These are phyloP conservation scores for Brachypalpus laphriformis DNA, from an alignment of 2,888 invertebrate species.

Conservation along the genomic window DNA sequence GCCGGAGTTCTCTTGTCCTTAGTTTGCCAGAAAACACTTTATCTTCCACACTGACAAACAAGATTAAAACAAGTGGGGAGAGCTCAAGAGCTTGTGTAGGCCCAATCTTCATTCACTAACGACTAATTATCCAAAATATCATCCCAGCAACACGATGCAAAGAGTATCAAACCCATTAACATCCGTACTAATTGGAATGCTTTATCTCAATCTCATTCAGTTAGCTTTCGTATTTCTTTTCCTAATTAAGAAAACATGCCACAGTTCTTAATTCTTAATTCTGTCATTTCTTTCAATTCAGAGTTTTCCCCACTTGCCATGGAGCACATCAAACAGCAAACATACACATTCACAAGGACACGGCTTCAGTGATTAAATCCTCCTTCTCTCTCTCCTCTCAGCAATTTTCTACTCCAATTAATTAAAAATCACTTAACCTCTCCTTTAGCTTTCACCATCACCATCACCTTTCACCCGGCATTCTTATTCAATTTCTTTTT, in stretches of 20 bases:
- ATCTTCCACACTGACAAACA: too few species aligned
- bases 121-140: neutral
- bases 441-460: neutral
- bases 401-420: conserved; percentile 60
- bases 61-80: too few species aligned
- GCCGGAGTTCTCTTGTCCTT: too few species aligned
- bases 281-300: neutral
- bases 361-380: conserved; percentile 8
- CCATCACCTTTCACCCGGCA: neutral
- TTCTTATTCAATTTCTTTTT: conserved; percentile 30
- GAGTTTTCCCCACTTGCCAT: neutral
- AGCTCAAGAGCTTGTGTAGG: too few species aligned
- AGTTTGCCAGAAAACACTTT: too few species aligned
- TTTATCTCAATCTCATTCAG: conserved; percentile 36
- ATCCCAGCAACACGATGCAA: neutral
- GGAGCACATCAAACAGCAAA: neutral
- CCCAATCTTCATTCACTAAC: neutral
- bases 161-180: neutral
- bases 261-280: conserved; percentile 5
- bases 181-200: conserved; percentile 38
- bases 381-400: neutral
- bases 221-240: neutral
- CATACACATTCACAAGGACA: neutral
- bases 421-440: conserved; percentile 69
- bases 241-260: conserved; percentile 1